A percentile compares a stretch with the other conserved stretches of the same genome.
Conservation (phyloP, 1,140 invertebrate species). For the Globodera ellingtonae region DNA sequence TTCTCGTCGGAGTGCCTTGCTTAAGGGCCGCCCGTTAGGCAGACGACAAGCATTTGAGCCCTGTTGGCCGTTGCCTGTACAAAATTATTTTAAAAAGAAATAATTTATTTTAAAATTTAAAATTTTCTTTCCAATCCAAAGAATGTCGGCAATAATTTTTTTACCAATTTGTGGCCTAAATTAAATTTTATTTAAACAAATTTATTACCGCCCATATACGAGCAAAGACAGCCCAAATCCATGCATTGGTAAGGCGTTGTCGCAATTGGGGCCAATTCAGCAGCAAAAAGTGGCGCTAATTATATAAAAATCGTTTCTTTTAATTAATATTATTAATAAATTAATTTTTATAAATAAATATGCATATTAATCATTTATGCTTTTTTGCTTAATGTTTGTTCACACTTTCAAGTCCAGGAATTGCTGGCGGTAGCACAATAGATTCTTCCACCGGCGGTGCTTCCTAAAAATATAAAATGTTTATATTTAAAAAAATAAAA, state of each 20-base stretch:
- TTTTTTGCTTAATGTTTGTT: not conserved
- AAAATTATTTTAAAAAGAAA: not conserved
- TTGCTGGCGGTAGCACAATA: constrained; percentile 48
- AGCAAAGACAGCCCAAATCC: constrained; percentile 34
- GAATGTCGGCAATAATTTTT: too few species aligned
- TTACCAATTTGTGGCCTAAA: not conserved
- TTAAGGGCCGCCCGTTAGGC: not conserved
- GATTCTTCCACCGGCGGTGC: constrained; percentile 35
- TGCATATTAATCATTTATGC: too few species aligned
- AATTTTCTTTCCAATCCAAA: too few species aligned
- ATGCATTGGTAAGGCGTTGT: constrained; percentile 35
- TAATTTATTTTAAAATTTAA: too few species aligned
- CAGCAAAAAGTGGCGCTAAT: constrained; percentile 26
- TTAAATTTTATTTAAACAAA: not conserved
- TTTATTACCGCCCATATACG: constrained; percentile 16
- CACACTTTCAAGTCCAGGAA: constrained; percentile 33
- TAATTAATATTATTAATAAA: not conserved
- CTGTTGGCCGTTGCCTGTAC: not conserved
- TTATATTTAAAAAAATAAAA: not conserved
- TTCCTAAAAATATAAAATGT: constrained; percentile 7
- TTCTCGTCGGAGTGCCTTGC: constrained; percentile 46
- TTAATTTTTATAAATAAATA: too few species aligned
- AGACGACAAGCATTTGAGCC: not conserved
- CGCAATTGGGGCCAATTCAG: constrained; percentile 15
- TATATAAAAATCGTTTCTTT: not conserved